Conservation (phyloP, 2,888 invertebrate species). For the Agriopis aurantiaria region DNA sequence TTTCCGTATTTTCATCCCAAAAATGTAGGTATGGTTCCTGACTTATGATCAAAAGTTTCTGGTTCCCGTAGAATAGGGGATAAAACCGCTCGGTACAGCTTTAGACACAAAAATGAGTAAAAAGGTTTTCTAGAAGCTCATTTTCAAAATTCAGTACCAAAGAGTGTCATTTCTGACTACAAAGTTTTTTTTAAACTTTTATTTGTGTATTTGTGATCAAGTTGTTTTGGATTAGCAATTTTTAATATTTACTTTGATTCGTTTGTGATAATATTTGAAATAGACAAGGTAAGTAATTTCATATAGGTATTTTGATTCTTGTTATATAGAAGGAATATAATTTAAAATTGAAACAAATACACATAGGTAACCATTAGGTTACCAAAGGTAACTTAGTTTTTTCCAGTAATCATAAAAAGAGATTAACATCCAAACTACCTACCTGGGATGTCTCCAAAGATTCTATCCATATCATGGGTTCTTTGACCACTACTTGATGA, state of each 20-base stretch:
- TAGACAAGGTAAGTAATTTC: not conserved
- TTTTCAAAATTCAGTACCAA: too few species aligned
- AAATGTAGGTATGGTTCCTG: too few species aligned
- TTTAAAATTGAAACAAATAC: not conserved
- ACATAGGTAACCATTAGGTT: not conserved
- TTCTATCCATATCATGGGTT: not conserved
- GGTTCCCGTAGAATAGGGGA: too few species aligned
- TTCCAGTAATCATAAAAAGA: too few species aligned
- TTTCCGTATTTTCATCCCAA: too few species aligned
- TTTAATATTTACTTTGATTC: not conserved
- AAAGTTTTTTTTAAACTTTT: not conserved
- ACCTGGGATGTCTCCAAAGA: not conserved
- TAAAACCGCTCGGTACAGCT: too few species aligned
- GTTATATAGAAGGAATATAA: not conserved
- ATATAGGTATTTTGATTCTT: not conserved
- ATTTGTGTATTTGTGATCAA: not conserved
- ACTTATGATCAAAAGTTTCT: too few species aligned
- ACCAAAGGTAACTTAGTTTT: too few species aligned
- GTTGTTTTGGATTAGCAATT: not conserved
- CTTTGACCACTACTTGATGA: not conserved
- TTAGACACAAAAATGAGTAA: too few species aligned
- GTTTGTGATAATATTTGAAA: not conserved
- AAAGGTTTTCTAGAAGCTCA: too few species aligned
- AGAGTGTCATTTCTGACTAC: not conserved
- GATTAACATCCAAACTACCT: not conserved